Base-by-base conservation (phyloP, 2,113 vertebrate species). In the Eclectus roratus region DNA sequence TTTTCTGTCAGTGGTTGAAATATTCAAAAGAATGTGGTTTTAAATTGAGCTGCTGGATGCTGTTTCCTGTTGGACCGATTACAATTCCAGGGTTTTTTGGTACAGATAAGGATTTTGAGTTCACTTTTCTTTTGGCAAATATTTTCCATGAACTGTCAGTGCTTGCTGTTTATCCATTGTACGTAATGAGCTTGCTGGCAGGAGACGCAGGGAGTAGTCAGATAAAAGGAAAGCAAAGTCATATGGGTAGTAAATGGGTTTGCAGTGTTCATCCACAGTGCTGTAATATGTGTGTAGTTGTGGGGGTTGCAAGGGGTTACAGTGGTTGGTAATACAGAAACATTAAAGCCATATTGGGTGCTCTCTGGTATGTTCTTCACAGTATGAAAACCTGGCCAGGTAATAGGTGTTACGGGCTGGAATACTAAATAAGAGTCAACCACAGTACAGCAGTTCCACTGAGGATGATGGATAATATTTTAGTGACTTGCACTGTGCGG, bases 261-360 rank as follows among this genome's bases (percentile, higher is more conserved):
- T 55, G 77, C 33, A 7, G 72, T 13, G 2, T 53, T 55, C 17
- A 2, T 9, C 60, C 73, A 0, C 1, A 3, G 60, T 0, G 1
- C 10, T 11, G 6, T 14, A 2, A 6, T 5, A 13, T 0, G 0
- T 6, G 20, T 6, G 13, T 21, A 0, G 10, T 6, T 27, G 24
- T 49, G 73, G 50, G 64, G 44, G 2, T 7, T 39, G 10, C 37
- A 10, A 2, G 13, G 19, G 7, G 39, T 55, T 41, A 6, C 3
- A 5, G 49, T 17, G 52, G 7, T 3, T 9, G 12, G n/a, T 10
- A 10, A 3, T 19, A 18, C 33, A 37, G 64, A 37, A 28, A 1
- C 5, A 0, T 1, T 2, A 6, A 24, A 41, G 50, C n/a, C 61
- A 10, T 7, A 0, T 1, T 18, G 79, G 55, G 27, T 24, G 65